Percentiles rank a stretch among this genome's conserved stretches.
Conservation (phyloP, 2,113 vertebrate genomes). For the Nyctibius bracteatus region DNA sequence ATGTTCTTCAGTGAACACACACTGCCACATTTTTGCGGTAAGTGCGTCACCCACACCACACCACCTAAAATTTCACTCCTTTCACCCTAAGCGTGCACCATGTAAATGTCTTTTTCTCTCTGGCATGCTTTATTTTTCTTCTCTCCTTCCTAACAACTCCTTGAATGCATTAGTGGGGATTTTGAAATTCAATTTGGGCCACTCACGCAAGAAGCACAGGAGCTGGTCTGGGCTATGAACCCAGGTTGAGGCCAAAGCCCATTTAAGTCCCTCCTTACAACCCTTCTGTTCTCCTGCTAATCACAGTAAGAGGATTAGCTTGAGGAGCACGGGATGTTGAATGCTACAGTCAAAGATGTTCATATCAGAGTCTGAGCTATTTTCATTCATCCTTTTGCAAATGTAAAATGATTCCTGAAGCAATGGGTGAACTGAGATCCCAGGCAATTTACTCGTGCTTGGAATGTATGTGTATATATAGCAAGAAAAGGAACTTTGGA, state of each 20-base stretch:
- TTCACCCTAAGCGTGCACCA: accelerated
- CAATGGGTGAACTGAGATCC: not conserved
- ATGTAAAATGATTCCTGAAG: not conserved
- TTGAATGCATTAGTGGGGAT: not conserved
- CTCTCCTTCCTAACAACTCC: not conserved
- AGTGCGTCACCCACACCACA: not conserved
- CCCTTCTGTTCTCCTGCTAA: constrained; percentile 53
- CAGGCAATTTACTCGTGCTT: not conserved
- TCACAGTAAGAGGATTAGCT: constrained; percentile 51
- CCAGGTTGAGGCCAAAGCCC: constrained; percentile 3
- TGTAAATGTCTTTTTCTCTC: not conserved
- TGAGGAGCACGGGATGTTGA: not conserved
- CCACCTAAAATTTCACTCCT: not conserved
- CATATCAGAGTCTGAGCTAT: not conserved
- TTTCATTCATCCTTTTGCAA: not conserved
- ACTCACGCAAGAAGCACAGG: not conserved
- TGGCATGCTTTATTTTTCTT: not conserved
- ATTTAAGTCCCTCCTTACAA: constrained; percentile 35
- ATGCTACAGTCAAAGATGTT: constrained; percentile 5
- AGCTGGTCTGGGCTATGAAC: constrained; percentile 7
- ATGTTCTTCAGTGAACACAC: accelerated
- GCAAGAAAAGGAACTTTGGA: not conserved
- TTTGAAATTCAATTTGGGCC: not conserved
- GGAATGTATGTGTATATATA: not conserved
- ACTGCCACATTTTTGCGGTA: not conserved